phyloP scores from a whole-genome alignment of 1,140 invertebrate genomes.

The Drosophila orena region DNA sequence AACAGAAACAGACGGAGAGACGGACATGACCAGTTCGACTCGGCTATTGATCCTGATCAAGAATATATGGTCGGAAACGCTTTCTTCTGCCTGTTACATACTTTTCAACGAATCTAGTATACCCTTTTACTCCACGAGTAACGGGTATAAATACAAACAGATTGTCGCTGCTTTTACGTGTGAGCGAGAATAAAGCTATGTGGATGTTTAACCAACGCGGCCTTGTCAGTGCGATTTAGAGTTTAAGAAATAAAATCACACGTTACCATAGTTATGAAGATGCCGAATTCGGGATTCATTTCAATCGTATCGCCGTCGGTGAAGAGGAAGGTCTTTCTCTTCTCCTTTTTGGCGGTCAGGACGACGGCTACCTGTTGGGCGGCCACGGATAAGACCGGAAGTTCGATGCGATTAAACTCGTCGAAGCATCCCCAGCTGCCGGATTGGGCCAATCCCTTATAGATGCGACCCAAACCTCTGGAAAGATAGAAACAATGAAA shows the following conservation, averaged over 20 bases:
- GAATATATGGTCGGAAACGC: too few relatives aligned
- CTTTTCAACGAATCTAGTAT: too few relatives aligned
- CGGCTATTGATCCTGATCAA: too few relatives aligned
- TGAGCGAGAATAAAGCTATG: constrained; percentile 7
- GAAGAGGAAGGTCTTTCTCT: constrained; percentile 95
- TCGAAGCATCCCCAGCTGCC: constrained; percentile 93
- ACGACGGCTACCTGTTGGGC: constrained; percentile 98
- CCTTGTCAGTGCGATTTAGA: background rate
- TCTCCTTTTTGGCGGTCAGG: constrained; percentile 95
- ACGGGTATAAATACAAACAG: background rate
- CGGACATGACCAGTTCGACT: too few relatives aligned
- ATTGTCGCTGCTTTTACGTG: constrained; percentile 8
- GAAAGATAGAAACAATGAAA: background rate
- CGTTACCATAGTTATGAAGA: constrained; percentile 97
- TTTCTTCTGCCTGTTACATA: too few relatives aligned
- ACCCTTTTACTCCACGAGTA: too few relatives aligned
- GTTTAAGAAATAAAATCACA: background rate
- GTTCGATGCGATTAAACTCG: constrained; percentile 98
- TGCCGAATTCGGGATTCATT: constrained; percentile 98
- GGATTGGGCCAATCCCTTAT: constrained; percentile 96
- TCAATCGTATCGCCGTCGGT: constrained; percentile 97
- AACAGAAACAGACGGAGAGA: too few relatives aligned
- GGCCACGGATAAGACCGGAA: constrained; percentile 97
- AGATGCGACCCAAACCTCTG: constrained; percentile 94
- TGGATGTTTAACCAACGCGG: constrained; percentile 4